Percentiles rank a stretch among this genome's conserved stretches.
Conservation (phyloP, 2,113 vertebrate species). For the Spea multiplicata region DNA sequence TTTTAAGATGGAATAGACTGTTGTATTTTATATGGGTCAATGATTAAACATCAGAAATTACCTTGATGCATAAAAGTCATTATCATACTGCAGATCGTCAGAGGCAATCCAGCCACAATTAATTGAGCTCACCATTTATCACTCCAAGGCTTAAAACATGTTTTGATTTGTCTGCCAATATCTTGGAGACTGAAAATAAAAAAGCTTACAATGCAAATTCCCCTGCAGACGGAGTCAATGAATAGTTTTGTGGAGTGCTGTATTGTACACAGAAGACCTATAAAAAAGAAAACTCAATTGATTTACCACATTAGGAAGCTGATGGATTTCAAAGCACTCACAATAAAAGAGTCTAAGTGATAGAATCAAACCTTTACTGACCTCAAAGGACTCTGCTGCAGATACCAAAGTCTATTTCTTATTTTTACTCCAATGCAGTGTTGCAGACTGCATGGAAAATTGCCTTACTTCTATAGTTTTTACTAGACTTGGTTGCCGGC, state of each 20-base stretch:
- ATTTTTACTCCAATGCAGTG: conserved; percentile 26
- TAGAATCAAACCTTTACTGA: conserved; percentile 50
- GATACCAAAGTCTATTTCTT: conserved; percentile 40
- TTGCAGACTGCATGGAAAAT: conserved; percentile 1
- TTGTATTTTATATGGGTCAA: conserved; percentile 12
- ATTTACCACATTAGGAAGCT: conserved; percentile 49
- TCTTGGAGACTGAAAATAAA: conserved; percentile 48
- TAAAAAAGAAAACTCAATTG: conserved; percentile 48
- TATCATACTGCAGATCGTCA: conserved; percentile 40
- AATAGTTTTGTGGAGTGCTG: conserved; percentile 49
- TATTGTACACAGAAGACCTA: conserved; percentile 49
- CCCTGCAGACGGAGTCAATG: conserved; percentile 46
- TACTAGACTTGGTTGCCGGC: too few relatives aligned
- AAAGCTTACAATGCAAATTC: conserved; percentile 47
- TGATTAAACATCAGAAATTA: conserved; percentile 42
- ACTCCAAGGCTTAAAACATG: conserved; percentile 45
- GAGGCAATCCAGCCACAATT: conserved; percentile 42
- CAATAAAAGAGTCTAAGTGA: conserved; percentile 49
- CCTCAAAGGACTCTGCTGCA: conserved; percentile 39
- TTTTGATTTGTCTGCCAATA: conserved; percentile 48
- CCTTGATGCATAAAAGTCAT: conserved; percentile 45
- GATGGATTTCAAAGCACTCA: conserved; percentile 48
- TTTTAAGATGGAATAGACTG: neutral
- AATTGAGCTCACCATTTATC: conserved; percentile 45
- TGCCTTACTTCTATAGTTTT: conserved; percentile 31